phyloP scores from a whole-genome alignment of 2,888 invertebrate genomes.

The Ectropis crepuscularia region DNA sequence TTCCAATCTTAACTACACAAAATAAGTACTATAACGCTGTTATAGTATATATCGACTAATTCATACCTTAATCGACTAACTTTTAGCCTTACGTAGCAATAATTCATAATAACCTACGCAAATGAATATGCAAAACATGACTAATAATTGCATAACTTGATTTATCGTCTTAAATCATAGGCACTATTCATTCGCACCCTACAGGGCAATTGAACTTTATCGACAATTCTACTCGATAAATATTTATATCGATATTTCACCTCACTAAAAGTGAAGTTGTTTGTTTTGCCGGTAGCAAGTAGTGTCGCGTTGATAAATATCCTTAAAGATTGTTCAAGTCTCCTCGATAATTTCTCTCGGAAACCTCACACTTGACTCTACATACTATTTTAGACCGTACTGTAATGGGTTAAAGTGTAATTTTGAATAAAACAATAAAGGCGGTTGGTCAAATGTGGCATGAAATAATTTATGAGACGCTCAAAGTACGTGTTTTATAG shows the following conservation, averaged over 20 bases:
- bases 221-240: slow-evolving; percentile 26
- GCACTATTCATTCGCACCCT: slow-evolving; percentile 27
- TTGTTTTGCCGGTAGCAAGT: slow-evolving; percentile 82
- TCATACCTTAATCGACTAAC: neutral
- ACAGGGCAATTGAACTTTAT: slow-evolving; percentile 13
- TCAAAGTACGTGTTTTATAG: slow-evolving; percentile 79
- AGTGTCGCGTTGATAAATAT: slow-evolving; percentile 83
- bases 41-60: neutral
- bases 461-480: slow-evolving; percentile 77
- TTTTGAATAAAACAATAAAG: slow-evolving; percentile 33
- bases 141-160: slow-evolving; percentile 22
- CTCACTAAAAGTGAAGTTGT: slow-evolving; percentile 76
- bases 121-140: slow-evolving; percentile 27
- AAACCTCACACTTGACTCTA: slow-evolving; percentile 62
- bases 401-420: slow-evolving; percentile 42
- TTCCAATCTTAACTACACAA: too few relatives aligned
- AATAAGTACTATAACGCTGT: too few relatives aligned
- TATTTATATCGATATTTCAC: slow-evolving; percentile 43
- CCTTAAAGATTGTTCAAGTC: slow-evolving; percentile 80
- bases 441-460: slow-evolving; percentile 52
- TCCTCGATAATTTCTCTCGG: slow-evolving; percentile 78
- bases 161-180: slow-evolving; percentile 26
- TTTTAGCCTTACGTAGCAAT: neutral
- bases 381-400: slow-evolving; percentile 51
- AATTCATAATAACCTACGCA: slow-evolving; percentile 13